Conservation (phyloP, 2,797 vertebrate species). For the Gymnodraco acuticeps region DNA sequence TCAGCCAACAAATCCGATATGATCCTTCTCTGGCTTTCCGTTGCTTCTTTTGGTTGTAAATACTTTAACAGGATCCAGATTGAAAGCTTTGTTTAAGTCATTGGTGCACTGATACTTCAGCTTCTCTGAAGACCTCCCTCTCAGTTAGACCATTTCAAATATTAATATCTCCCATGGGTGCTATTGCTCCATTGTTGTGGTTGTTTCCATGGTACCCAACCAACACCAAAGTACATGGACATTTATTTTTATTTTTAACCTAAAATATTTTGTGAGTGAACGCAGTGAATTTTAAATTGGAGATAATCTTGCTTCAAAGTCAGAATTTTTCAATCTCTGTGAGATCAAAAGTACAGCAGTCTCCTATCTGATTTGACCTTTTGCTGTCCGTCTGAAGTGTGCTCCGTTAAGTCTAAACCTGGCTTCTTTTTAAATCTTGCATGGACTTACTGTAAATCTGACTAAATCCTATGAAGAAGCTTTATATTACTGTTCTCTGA, state of each 20-base stretch:
- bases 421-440: neutral
- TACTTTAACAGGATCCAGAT: constrained; percentile 10
- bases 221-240: too few species aligned
- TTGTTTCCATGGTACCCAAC: too few species aligned
- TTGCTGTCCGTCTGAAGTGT: neutral
- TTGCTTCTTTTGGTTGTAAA: constrained; percentile 41
- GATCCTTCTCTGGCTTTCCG: neutral
- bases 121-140: too few species aligned
- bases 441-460: constrained; percentile 12
- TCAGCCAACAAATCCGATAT: constrained; percentile 2
- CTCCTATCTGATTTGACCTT: too few species aligned
- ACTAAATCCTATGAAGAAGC: constrained; percentile 21
- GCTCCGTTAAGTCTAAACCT: neutral
- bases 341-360: too few species aligned
- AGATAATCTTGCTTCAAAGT: constrained; percentile 41
- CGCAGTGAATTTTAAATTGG: constrained; percentile 62
- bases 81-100: constrained; percentile 20
- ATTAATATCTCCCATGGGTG: too few species aligned
- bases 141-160: too few species aligned
- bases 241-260: too few species aligned
- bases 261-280: too few species aligned
- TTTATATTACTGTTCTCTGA: constrained; percentile 15
- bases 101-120: too few species aligned
- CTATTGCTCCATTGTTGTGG: too few species aligned
- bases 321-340: too few species aligned